Evolutionary conservation across 2,113 vertebrate species (phyloP).

Genomic region (Phoxinus phoxinus): DNA sequence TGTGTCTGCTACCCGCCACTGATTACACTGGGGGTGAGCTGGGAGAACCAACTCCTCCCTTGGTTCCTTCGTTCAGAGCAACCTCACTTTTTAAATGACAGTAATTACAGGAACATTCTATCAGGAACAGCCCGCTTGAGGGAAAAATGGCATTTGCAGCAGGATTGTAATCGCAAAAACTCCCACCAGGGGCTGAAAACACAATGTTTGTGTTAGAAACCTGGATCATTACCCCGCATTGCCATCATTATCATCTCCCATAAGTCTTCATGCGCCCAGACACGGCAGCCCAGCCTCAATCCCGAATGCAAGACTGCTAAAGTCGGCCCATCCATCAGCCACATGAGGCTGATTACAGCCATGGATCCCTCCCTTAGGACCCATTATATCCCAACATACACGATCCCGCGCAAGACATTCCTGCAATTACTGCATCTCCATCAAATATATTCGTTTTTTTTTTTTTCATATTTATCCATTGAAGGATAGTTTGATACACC

Average conservation of each 20-base stretch:
- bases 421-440: conserved; percentile 20
- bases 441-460: conserved; percentile 48
- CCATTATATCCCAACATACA: conserved; percentile 1
- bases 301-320: background rate
- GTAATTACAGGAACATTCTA: conserved; percentile 27
- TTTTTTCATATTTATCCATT: conserved; percentile 31
- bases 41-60: background rate
- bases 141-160: background rate
- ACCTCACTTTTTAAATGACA: conserved; percentile 4
- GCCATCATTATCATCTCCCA: conserved; percentile 26
- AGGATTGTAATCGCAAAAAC: conserved; percentile 25
- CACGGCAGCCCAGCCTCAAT: background rate
- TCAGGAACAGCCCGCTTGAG: background rate
- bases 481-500: conserved; percentile 64
- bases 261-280: conserved; percentile 24
- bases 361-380: conserved; percentile 8
- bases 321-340: background rate
- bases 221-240: background rate
- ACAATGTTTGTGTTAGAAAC: conserved; percentile 17
- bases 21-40: background rate
- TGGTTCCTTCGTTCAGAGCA: background rate
- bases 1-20: background rate
- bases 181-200: conserved; percentile 1
- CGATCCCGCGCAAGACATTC: background rate
- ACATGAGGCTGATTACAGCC: conserved; percentile 5